These are phyloP conservation scores for Netelia virgata DNA, from an alignment of 2,888 invertebrate species.

Conservation along the genomic window DNA sequence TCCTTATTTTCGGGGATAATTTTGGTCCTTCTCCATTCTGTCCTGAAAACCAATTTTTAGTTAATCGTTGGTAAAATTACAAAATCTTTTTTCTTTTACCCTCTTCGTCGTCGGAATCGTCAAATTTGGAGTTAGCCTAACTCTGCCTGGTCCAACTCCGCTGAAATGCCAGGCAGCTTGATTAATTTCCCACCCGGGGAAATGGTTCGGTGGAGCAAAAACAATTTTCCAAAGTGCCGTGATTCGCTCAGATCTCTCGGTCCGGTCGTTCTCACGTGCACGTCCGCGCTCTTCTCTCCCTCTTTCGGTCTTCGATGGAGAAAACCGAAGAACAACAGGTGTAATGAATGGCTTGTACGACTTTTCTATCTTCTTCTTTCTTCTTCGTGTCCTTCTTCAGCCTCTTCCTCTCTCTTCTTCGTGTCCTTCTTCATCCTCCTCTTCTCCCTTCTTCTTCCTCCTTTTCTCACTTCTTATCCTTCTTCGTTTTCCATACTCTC, in stretches of 20 bases:
- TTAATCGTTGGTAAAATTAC: neutral
- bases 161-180: too few relatives aligned
- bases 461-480: slow-evolving; percentile 8
- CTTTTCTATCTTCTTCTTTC: slow-evolving; percentile 8
- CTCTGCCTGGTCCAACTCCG: too few relatives aligned
- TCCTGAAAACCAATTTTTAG: neutral
- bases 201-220: slow-evolving; percentile 28
- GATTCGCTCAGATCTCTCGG: slow-evolving; percentile 29
- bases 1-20: slow-evolving; percentile 51
- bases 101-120: too few relatives aligned
- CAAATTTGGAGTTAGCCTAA: too few relatives aligned
- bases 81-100: too few relatives aligned
- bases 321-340: slow-evolving; percentile 67
- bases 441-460: neutral
- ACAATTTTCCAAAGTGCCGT: slow-evolving; percentile 67
- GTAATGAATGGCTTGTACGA: slow-evolving; percentile 66
- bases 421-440: neutral
- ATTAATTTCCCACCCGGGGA: too few relatives aligned
- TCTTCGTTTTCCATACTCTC: slow-evolving; percentile 5
- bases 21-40: slow-evolving; percentile 8
- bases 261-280: slow-evolving; percentile 45
- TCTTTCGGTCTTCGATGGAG: slow-evolving; percentile 11
- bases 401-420: slow-evolving; percentile 17
- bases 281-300: neutral
- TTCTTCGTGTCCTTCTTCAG: neutral